These are phyloP conservation scores for Byasa hedistus DNA, from an alignment of 2,888 invertebrate genomes.

Conservation along the genomic window DNA sequence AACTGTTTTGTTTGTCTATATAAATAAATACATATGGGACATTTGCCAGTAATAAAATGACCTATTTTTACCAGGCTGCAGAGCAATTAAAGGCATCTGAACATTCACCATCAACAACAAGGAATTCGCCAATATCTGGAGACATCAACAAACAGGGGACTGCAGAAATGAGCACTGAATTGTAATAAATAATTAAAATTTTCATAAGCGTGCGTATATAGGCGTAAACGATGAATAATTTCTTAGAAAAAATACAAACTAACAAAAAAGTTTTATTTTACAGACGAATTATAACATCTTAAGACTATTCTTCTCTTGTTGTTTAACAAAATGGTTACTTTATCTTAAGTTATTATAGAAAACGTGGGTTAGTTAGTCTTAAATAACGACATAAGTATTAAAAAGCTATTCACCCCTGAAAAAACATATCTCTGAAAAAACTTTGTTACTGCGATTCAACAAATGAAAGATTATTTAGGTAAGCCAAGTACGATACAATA, in stretches of 20 bases:
- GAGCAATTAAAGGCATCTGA: slow-evolving; percentile 67
- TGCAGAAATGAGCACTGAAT: slow-evolving; percentile 86
- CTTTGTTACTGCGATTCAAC: background rate
- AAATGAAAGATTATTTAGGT: background rate
- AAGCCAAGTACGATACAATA: background rate
- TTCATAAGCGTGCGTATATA: background rate
- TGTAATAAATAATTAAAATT: slow-evolving; percentile 59
- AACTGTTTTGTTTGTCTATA: slow-evolving; percentile 9
- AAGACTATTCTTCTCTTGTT: background rate
- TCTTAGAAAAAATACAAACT: background rate
- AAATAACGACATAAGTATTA: background rate
- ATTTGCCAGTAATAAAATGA: slow-evolving; percentile 18
- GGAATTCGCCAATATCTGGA: slow-evolving; percentile 46
- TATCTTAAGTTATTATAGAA: background rate
- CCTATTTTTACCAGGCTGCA: slow-evolving; percentile 58
- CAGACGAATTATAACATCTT: background rate
- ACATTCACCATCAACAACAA: slow-evolving; percentile 44
- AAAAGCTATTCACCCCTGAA: background rate
- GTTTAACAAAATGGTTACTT: background rate
- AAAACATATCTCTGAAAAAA: background rate
- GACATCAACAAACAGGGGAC: slow-evolving; percentile 50
- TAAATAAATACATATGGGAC: too few species aligned
- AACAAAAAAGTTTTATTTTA: background rate
- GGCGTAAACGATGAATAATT: background rate
- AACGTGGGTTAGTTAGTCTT: background rate